A percentile compares a stretch with the other conserved stretches of the same genome.
Evolutionary conservation across 2,113 vertebrate genomes (phyloP).

Genomic region (Platycercus adscitus): DNA sequence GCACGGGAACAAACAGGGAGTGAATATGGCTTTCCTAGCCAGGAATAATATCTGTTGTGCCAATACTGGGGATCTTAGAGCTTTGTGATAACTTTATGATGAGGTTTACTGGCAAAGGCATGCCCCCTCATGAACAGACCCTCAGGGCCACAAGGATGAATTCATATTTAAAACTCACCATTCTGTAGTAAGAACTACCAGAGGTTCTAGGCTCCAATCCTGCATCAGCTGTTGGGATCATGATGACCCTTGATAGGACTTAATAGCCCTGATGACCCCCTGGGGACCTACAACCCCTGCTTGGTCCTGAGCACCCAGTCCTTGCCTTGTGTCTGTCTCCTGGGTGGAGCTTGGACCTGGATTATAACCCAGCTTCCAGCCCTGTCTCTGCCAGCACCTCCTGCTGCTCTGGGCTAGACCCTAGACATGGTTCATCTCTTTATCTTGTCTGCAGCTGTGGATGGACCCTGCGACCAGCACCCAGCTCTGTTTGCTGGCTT

Average conservation of each 20-base stretch:
- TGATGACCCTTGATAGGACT: fast-evolving
- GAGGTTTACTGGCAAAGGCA: background rate
- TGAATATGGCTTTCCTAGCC: background rate
- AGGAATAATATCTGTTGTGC: background rate
- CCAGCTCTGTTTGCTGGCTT: background rate
- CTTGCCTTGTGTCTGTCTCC: background rate
- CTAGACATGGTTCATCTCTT: background rate
- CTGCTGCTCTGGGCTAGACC: background rate
- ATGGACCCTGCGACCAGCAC: background rate
- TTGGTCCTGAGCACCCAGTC: background rate
- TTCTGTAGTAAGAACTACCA: background rate
- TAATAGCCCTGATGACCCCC: fast-evolving
- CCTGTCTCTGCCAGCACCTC: background rate
- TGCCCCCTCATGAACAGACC: background rate
- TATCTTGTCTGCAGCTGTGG: background rate
- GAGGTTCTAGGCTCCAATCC: background rate
- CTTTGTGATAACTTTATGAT: background rate
- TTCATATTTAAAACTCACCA: background rate
- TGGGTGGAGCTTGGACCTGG: background rate
- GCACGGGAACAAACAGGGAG: background rate
- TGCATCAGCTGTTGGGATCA: background rate
- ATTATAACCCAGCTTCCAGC: background rate
- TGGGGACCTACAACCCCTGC: background rate
- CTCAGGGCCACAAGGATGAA: background rate
- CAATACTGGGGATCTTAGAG: background rate